Evolutionary conservation across 2,113 vertebrate genomes (phyloP).

Genomic region (Petaurus breviceps): DNA sequence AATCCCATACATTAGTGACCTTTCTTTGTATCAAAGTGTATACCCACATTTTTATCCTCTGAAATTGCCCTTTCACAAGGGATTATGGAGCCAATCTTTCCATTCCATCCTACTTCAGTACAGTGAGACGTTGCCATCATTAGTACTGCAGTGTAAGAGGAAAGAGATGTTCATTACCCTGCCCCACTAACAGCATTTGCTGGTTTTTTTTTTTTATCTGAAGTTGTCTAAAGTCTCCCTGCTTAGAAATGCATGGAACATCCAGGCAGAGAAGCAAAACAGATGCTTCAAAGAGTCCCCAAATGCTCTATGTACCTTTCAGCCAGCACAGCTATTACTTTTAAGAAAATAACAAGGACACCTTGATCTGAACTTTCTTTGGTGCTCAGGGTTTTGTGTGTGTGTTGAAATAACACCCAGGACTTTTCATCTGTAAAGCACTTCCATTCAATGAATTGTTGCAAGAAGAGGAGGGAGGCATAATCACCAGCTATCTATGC

Average conservation of each 20-base stretch:
- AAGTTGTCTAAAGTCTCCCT: constrained; percentile 61
- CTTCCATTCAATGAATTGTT: constrained; percentile 42
- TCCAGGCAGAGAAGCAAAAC: constrained; percentile 47
- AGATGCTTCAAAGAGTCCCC: constrained; percentile 55
- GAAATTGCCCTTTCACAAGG: neutral
- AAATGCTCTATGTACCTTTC: constrained; percentile 34
- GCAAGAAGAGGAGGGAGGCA: constrained; percentile 12
- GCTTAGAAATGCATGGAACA: constrained; percentile 69
- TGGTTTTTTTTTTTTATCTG: constrained; percentile 35
- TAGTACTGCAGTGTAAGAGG: neutral
- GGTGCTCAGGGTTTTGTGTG: constrained; percentile 50
- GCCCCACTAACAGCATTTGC: constrained; percentile 15
- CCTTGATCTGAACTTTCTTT: constrained; percentile 55
- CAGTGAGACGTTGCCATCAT: constrained; percentile 7
- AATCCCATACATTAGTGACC: constrained; percentile 7
- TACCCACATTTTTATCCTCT: neutral
- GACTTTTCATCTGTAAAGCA: constrained; percentile 58
- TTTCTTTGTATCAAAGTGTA: neutral
- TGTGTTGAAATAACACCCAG: constrained; percentile 28
- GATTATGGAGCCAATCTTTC: neutral
- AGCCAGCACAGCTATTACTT: constrained; percentile 66
- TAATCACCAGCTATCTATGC: constrained; percentile 7
- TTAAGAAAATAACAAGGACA: constrained; percentile 67
- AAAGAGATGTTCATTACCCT: constrained; percentile 14
- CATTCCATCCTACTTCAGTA: neutral